phyloP scores from a whole-genome alignment of 2,888 invertebrate genomes.

The Drosophila barbarae region DNA sequence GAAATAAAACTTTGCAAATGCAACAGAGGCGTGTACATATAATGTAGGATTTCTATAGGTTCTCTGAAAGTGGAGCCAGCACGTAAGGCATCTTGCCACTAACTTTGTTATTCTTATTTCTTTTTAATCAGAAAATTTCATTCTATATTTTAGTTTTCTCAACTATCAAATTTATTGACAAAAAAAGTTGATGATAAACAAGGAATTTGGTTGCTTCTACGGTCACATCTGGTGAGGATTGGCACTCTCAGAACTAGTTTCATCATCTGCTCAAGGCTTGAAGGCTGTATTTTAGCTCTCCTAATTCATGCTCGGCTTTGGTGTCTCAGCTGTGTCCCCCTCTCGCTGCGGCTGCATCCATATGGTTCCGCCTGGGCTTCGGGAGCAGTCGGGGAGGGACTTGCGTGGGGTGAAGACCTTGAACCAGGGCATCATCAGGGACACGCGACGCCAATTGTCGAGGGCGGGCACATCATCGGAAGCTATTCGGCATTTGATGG shows the following conservation, averaged over 20 bases:
- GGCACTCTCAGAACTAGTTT: not conserved
- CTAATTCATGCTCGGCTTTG: not conserved
- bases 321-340: not conserved
- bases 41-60: not conserved
- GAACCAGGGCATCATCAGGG: constrained; percentile 44
- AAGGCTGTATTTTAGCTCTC: not conserved
- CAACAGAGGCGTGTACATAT: not conserved
- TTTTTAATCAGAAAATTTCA: not conserved
- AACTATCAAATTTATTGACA: constrained; percentile 11
- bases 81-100: too few species aligned
- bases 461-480: constrained; percentile 1
- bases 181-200: not conserved
- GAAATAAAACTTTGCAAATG: not conserved
- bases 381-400: not conserved
- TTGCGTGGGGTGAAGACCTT: constrained; percentile 6
- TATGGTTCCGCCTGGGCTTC: not conserved
- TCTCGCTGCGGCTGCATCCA: not conserved
- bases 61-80: too few species aligned
- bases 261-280: too few species aligned
- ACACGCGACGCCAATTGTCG: constrained; percentile 44
- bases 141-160: not conserved
- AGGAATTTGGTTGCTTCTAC: not conserved
- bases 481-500: not conserved
- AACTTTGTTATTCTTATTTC: not conserved
- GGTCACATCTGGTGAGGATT: not conserved